A percentile compares a stretch with the other conserved stretches of the same genome.
Evolutionary conservation across 2,888 invertebrate species (phyloP).

Genomic region (Stegophylla sp.): DNA sequence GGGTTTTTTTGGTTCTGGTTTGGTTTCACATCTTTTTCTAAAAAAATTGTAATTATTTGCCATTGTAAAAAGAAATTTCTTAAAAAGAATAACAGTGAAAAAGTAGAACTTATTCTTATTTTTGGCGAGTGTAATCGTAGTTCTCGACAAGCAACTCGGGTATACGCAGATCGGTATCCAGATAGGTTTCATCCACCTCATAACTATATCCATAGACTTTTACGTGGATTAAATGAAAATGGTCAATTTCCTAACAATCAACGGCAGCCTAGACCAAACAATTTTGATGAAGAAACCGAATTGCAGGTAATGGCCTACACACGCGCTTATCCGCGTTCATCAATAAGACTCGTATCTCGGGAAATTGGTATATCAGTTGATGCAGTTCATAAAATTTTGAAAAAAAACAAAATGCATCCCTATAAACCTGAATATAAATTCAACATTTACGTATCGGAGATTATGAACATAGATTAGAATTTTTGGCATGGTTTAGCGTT

Average conservation of each 20-base stretch:
- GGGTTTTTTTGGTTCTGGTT: too few species aligned
- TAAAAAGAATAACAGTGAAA: conserved; percentile 5
- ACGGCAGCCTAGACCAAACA: neutral
- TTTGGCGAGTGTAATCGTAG: neutral
- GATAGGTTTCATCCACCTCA: neutral
- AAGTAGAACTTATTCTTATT: conserved; percentile 7
- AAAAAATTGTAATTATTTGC: too few species aligned
- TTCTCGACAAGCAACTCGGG: neutral
- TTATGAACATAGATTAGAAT: neutral
- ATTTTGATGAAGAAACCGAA: neutral
- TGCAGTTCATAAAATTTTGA: neutral
- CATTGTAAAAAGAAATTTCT: neutral
- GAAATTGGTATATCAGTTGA: conserved; percentile 4
- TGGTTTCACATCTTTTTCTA: too few species aligned
- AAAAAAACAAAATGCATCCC: neutral
- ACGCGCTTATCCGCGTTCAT: conserved; percentile 7
- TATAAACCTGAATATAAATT: neutral
- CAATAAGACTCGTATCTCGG: conserved; percentile 6
- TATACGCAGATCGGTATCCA: conserved; percentile 17
- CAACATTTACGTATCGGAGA: conserved; percentile 3
- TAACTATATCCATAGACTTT: conserved; percentile 15
- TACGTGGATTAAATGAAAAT: neutral
- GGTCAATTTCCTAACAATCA: neutral
- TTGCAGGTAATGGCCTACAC: neutral
- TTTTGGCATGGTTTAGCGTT: neutral